phyloP scores from a whole-genome alignment of 92 coral and sea anemone genomes.

The Zoanthus solanderi region DNA sequence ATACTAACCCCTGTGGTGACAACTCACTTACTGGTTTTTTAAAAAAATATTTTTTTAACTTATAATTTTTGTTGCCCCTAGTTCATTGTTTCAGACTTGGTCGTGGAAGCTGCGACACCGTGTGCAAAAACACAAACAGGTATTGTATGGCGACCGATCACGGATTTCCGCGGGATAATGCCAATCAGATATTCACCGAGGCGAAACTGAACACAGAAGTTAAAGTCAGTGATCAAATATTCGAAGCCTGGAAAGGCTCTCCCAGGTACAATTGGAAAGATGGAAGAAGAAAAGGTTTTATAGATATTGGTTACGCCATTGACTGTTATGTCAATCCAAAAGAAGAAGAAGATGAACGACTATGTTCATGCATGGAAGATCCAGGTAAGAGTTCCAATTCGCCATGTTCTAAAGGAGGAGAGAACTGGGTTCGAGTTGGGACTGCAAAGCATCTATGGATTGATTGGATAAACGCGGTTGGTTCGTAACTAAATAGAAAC shows the following conservation, averaged over 20 bases:
- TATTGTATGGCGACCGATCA: constrained; percentile 40
- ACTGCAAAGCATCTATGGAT: too few species aligned
- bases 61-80: too few species aligned
- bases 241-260: background rate
- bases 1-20: too few species aligned
- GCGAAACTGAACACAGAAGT: background rate
- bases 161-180: constrained; percentile 26
- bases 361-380: constrained; percentile 21
- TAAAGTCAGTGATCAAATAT: background rate
- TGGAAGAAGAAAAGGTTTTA: background rate
- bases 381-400: constrained; percentile 12
- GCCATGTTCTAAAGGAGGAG: too few species aligned
- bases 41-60: too few species aligned
- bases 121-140: background rate
- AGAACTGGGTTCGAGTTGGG: background rate
- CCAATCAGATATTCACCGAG: background rate
- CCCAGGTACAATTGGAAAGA: background rate
- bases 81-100: too few species aligned
- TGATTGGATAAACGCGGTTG: too few species aligned
- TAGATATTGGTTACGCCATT: background rate
- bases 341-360: background rate
- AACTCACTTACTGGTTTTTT: too few species aligned
- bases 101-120: background rate
- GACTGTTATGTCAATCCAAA: background rate
- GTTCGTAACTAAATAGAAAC: too few species aligned